Percentiles rank a stretch among this genome's conserved stretches.
phyloP scores from a whole-genome alignment of 1,140 invertebrate genomes.

The Rhizoglyphus robini region DNA sequence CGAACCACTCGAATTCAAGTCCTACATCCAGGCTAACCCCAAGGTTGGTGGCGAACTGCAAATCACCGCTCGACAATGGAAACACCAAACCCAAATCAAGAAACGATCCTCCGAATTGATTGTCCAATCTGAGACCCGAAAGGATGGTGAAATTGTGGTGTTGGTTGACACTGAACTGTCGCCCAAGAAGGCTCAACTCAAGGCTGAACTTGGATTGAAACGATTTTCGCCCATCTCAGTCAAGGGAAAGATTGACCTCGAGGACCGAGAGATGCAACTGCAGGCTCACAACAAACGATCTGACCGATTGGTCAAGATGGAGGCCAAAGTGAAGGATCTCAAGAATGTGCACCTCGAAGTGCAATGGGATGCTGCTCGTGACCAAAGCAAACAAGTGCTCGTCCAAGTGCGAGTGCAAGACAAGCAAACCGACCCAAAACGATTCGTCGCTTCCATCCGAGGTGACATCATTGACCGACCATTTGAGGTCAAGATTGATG shows the following conservation, averaged over 20 bases:
- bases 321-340: background rate
- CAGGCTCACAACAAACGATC: background rate
- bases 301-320: constrained; percentile 8
- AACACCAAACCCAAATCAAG: constrained; percentile 1
- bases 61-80: background rate
- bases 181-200: background rate
- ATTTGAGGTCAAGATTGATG: constrained; percentile 12
- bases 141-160: background rate
- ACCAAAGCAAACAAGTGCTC: background rate
- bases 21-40: background rate
- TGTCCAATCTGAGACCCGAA: background rate
- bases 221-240: background rate
- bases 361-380: background rate
- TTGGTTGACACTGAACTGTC: background rate
- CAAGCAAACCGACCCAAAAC: background rate
- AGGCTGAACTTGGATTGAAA: background rate
- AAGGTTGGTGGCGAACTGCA: background rate
- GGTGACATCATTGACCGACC: constrained; percentile 14
- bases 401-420: background rate
- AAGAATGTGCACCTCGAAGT: constrained; percentile 11
- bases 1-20: background rate
- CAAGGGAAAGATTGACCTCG: background rate
- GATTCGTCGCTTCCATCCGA: constrained; percentile 8
- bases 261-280: background rate
- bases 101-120: background rate